These are phyloP conservation scores for Dione juno DNA, from an alignment of 2,888 invertebrate genomes.

Conservation along the genomic window DNA sequence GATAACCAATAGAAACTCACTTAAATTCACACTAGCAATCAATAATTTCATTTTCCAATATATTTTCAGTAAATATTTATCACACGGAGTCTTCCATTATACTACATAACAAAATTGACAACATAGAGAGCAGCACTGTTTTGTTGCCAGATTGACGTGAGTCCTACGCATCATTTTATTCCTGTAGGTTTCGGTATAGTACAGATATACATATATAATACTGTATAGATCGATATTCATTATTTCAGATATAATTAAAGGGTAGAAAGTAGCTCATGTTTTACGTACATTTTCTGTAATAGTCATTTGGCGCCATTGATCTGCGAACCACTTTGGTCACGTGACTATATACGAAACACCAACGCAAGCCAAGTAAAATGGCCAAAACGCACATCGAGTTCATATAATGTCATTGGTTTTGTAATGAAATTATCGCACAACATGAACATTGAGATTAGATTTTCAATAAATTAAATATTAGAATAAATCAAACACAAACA, in stretches of 20 bases:
- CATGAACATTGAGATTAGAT: conserved; percentile 73
- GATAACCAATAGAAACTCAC: conserved; percentile 56
- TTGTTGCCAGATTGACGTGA: conserved; percentile 84
- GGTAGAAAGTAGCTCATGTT: conserved; percentile 54
- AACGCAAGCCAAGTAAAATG: conserved; percentile 84
- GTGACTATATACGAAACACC: conserved; percentile 84
- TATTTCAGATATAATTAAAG: conserved; percentile 50
- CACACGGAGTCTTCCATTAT: conserved; percentile 86
- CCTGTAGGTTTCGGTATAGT: conserved; percentile 47
- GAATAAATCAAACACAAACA: conserved; percentile 69
- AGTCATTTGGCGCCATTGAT: conserved; percentile 84
- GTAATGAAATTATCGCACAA: conserved; percentile 74
- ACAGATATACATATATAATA: conserved; percentile 53
- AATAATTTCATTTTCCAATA: conserved; percentile 66
- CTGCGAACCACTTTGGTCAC: conserved; percentile 80
- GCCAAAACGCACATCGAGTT: conserved; percentile 83
- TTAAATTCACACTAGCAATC: conserved; percentile 50
- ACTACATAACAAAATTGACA: conserved; percentile 87
- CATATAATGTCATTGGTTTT: conserved; percentile 80
- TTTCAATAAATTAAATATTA: conserved; percentile 59
- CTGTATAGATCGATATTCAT: conserved; percentile 51
- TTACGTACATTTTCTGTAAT: conserved; percentile 80
- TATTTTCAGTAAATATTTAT: conserved; percentile 85
- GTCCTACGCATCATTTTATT: conserved; percentile 74
- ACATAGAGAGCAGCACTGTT: conserved; percentile 90